Conservation (phyloP, 2,797 vertebrate genomes). For the Percopsis omiscomaycus region DNA sequence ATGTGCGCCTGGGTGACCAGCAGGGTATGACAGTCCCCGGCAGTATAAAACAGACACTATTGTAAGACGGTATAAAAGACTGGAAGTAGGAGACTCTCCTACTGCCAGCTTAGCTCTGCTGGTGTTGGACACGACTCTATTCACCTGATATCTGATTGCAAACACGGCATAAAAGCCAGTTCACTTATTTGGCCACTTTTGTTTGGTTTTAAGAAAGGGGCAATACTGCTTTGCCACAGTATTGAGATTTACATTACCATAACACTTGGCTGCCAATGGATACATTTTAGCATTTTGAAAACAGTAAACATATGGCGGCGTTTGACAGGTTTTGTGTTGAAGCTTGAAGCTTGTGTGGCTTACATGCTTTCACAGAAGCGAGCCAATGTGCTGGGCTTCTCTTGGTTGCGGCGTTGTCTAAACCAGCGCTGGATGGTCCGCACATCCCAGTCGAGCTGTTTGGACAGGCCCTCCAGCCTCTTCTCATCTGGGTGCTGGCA, state of each 20-base stretch:
- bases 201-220: conserved; percentile 41
- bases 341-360: conserved; percentile 54
- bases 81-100: conserved; percentile 49
- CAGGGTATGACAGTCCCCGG: conserved; percentile 23
- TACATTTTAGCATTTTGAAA: background rate
- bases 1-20: conserved; percentile 47
- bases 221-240: conserved; percentile 30
- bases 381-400: conserved; percentile 93
- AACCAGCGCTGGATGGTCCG: conserved; percentile 98
- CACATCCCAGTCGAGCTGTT: conserved; percentile 98
- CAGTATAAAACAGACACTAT: too few species aligned
- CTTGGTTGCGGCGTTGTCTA: conserved; percentile 95
- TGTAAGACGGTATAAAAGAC: conserved; percentile 17
- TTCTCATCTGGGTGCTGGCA: conserved; percentile 95
- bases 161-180: conserved; percentile 56
- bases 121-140: conserved; percentile 63
- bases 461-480: conserved; percentile 94
- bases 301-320: background rate
- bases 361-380: conserved; percentile 99
- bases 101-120: conserved; percentile 59
- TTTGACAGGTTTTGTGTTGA: background rate
- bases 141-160: conserved; percentile 55
- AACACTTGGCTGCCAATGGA: background rate
- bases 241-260: conserved; percentile 17
- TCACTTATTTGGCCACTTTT: conserved; percentile 44